phyloP scores from a whole-genome alignment of 2,113 vertebrate genomes.

The Anhinga rufa region DNA sequence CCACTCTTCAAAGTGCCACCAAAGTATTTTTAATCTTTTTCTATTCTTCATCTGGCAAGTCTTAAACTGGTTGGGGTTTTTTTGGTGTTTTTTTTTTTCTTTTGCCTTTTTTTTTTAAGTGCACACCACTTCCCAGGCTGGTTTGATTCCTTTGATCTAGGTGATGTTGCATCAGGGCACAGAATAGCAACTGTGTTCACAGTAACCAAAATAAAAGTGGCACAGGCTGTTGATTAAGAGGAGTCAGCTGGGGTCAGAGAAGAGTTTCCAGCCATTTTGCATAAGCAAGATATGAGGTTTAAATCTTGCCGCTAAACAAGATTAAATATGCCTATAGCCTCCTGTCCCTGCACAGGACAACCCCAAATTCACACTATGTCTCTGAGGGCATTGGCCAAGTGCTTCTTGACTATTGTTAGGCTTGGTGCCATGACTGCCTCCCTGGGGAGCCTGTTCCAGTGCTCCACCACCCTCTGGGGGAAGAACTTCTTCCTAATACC shows the following conservation, averaged over 20 bases:
- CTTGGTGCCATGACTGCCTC: too few relatives aligned
- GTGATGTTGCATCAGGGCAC: background rate
- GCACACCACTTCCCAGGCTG: background rate
- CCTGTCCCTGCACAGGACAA: too few relatives aligned
- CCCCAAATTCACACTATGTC: too few relatives aligned
- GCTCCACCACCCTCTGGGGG: too few relatives aligned
- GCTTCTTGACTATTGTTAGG: too few relatives aligned
- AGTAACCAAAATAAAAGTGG: conserved; percentile 33
- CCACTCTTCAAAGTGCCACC: background rate
- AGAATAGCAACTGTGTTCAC: background rate
- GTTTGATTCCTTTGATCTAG: background rate
- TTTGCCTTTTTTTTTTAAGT: background rate
- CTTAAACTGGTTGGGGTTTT: background rate
- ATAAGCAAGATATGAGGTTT: background rate
- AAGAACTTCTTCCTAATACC: too few relatives aligned
- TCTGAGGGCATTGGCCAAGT: too few relatives aligned
- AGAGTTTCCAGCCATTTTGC: background rate
- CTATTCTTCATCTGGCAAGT: background rate
- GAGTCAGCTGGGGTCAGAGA: background rate
- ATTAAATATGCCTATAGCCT: background rate
- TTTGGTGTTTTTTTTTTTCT: too few relatives aligned
- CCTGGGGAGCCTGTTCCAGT: too few relatives aligned
- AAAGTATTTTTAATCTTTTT: background rate
- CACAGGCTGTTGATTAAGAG: conserved; percentile 2
- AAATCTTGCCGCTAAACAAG: background rate